Percentiles rank a stretch among this genome's conserved stretches.
phyloP scores from a whole-genome alignment of 2,888 invertebrate species.

The Lasioglossum pauxillum region DNA sequence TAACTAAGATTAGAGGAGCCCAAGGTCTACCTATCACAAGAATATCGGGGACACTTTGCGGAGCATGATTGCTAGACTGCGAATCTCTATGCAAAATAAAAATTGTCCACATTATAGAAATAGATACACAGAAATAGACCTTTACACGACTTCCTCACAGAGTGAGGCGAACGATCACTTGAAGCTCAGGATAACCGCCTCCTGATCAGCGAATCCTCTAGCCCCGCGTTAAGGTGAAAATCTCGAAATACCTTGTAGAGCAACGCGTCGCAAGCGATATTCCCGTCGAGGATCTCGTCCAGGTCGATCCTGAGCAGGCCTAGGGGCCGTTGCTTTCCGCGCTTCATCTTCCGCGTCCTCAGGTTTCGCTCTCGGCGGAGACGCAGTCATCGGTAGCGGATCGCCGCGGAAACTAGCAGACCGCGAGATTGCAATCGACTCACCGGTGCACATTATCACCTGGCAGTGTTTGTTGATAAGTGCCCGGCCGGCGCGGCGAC shows the following conservation, averaged over 20 bases:
- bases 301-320: conserved; percentile 13
- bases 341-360: background rate
- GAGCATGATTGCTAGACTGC: background rate
- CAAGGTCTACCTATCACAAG: background rate
- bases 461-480: conserved; percentile 14
- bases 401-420: conserved; percentile 1
- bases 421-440: background rate
- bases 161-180: background rate
- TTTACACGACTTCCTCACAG: background rate
- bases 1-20: background rate
- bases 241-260: conserved; percentile 36
- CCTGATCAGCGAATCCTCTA: background rate
- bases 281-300: conserved; percentile 17
- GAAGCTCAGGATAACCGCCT: background rate
- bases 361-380: background rate
- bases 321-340: background rate
- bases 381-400: conserved; percentile 1
- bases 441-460: conserved; percentile 21
- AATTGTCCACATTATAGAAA: background rate
- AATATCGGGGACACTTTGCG: background rate
- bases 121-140: too few species aligned
- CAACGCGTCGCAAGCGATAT: conserved; percentile 8
- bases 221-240: background rate
- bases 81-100: background rate
- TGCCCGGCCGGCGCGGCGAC: background rate